phyloP scores from a whole-genome alignment of 2,888 invertebrate genomes.

The Drosophila cracens region DNA sequence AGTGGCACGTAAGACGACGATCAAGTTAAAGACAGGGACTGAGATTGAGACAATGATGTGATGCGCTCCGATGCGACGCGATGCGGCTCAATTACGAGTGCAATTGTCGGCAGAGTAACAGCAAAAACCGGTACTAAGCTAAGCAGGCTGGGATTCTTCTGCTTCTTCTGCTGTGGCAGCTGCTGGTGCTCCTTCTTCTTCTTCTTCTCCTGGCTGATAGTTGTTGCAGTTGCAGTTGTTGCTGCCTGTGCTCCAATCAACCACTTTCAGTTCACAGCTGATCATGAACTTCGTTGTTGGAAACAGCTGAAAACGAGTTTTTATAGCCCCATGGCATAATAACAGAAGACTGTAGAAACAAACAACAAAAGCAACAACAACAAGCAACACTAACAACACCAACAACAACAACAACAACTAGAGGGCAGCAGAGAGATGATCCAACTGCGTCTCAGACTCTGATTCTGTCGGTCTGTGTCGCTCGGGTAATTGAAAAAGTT shows the following conservation, averaged over 20 bases:
- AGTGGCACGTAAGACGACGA: slow-evolving; percentile 59
- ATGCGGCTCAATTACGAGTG: slow-evolving; percentile 70
- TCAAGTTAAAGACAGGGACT: slow-evolving; percentile 32
- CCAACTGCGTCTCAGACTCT: slow-evolving; percentile 32
- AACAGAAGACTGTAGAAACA: slow-evolving; percentile 53
- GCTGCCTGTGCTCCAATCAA: slow-evolving; percentile 62
- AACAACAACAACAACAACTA: neutral
- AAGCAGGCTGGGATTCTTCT: slow-evolving; percentile 45
- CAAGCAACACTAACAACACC: neutral
- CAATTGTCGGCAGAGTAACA: slow-evolving; percentile 74
- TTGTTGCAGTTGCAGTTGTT: slow-evolving; percentile 13
- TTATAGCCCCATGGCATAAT: slow-evolving; percentile 74
- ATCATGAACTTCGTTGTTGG: slow-evolving; percentile 71
- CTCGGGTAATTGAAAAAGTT: slow-evolving; percentile 73
- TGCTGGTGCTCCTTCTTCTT: slow-evolving; percentile 22
- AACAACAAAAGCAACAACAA: slow-evolving; percentile 14
- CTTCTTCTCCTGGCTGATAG: slow-evolving; percentile 1
- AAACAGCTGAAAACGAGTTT: slow-evolving; percentile 79
- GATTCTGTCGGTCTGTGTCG: slow-evolving; percentile 33
- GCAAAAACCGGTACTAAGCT: slow-evolving; percentile 74
- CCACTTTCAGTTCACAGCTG: slow-evolving; percentile 81
- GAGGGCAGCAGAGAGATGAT: slow-evolving; percentile 31
- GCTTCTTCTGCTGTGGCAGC: neutral
- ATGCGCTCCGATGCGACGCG: slow-evolving; percentile 33
- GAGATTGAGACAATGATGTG: slow-evolving; percentile 61